Percentiles rank a stretch among this genome's conserved stretches.
Evolutionary conservation across 1,140 invertebrate genomes (phyloP).

Genomic region (Araneus ventricosus): DNA sequence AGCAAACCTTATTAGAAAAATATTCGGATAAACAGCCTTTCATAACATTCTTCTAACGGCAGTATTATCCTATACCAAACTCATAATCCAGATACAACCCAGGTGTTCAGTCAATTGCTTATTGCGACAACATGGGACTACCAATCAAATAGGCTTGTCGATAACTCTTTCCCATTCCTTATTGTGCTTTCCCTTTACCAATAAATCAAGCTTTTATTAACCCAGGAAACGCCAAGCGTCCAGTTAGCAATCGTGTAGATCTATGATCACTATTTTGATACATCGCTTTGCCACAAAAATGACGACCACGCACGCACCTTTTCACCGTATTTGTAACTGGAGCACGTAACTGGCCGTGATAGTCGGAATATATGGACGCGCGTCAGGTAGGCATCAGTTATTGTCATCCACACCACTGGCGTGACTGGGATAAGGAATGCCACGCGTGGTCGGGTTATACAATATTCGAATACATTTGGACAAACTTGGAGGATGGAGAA

Average conservation of each 20-base stretch:
- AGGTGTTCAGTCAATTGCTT: too few relatives aligned
- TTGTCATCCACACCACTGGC: background rate
- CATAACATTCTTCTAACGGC: too few relatives aligned
- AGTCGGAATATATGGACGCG: background rate
- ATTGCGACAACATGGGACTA: background rate
- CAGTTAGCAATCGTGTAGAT: background rate
- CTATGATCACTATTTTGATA: background rate
- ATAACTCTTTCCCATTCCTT: background rate
- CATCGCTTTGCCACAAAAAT: background rate
- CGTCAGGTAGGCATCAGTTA: background rate
- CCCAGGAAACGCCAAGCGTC: background rate
- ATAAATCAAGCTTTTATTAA: conserved; percentile 15
- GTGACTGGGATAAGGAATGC: background rate
- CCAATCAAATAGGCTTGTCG: background rate
- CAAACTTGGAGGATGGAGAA: too few relatives aligned
- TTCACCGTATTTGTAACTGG: background rate
- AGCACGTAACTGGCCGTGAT: background rate
- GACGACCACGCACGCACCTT: background rate
- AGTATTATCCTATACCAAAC: too few relatives aligned
- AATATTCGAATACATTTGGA: too few relatives aligned
- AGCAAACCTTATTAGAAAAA: too few relatives aligned
- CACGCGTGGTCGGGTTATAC: too few relatives aligned
- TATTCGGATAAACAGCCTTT: too few relatives aligned
- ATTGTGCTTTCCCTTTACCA: background rate
- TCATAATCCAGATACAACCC: too few relatives aligned